A percentile compares a stretch with the other conserved stretches of the same genome.
phyloP scores from a whole-genome alignment of 2,888 invertebrate species.

The Copidosoma aretas region DNA sequence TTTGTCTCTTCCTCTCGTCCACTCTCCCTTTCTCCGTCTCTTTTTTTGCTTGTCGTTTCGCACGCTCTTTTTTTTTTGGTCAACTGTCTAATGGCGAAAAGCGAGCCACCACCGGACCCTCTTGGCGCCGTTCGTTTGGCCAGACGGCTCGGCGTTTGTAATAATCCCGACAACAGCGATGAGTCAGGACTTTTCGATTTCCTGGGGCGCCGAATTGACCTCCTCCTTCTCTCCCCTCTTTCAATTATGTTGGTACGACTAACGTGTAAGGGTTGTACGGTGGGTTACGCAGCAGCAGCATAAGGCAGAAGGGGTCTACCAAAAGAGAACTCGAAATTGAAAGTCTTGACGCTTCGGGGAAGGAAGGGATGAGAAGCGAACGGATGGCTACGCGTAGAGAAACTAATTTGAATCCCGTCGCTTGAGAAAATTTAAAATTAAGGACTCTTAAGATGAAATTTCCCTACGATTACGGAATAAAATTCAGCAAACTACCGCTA shows the following conservation, averaged over 20 bases:
- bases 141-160: too few relatives aligned
- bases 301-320: conserved; percentile 3
- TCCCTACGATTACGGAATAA: too few relatives aligned
- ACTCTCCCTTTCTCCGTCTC: conserved; percentile 5
- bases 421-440: too few relatives aligned
- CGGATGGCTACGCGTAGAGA: too few relatives aligned
- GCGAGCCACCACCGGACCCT: too few relatives aligned
- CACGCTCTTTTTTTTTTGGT: background rate
- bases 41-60: conserved; percentile 2
- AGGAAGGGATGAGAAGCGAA: too few relatives aligned
- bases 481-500: too few relatives aligned
- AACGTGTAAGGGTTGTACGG: background rate
- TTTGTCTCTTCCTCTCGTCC: background rate
- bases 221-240: background rate
- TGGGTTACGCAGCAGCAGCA: background rate
- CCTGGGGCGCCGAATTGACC: conserved; percentile 39
- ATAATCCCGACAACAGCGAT: conserved; percentile 26
- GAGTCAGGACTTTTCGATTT: conserved; percentile 41
- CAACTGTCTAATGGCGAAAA: background rate
- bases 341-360: conserved; percentile 36
- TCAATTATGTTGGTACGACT: background rate
- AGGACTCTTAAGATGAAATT: too few relatives aligned
- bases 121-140: too few relatives aligned
- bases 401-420: conserved; percentile 31
- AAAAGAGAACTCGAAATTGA: conserved; percentile 19